These are phyloP conservation scores for Metalampra italica DNA, from an alignment of 2,888 invertebrate species.

Conservation along the genomic window DNA sequence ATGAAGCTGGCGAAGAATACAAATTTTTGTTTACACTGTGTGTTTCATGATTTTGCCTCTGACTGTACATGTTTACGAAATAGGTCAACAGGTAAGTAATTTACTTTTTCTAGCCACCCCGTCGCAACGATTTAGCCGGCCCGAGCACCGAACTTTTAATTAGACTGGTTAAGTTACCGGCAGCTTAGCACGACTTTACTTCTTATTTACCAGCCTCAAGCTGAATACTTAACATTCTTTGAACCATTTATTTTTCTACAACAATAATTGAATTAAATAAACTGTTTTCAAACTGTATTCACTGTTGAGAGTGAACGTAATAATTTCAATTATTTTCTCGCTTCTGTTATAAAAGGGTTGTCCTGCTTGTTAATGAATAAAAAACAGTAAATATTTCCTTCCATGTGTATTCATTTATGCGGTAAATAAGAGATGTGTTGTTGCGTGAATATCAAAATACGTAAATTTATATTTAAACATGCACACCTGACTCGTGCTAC, in stretches of 20 bases:
- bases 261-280: conserved; percentile 1
- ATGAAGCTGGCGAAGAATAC: too few relatives aligned
- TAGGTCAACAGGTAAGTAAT: neutral
- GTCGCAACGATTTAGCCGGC: neutral
- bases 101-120: neutral
- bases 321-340: conserved; percentile 1
- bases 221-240: conserved; percentile 24
- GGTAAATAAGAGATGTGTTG: neutral
- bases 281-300: conserved; percentile 4
- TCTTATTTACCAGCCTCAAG: conserved; percentile 7
- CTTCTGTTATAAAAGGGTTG: neutral
- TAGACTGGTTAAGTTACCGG: conserved; percentile 35
- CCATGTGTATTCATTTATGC: neutral
- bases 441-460: neutral
- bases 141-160: conserved; percentile 36
- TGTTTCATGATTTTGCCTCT: too few relatives aligned
- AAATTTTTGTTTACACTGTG: too few relatives aligned
- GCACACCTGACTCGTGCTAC: conserved; percentile 19
- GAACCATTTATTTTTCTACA: conserved; percentile 27
- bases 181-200: conserved; percentile 24
- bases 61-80: too few relatives aligned
- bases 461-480: conserved; percentile 30
- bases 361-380: neutral
- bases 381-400: neutral
- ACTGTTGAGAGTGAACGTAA: neutral